Percentiles rank a stretch among this genome's conserved stretches.
phyloP scores from a whole-genome alignment of 2,888 invertebrate species.

The Dasypogon diadema region DNA sequence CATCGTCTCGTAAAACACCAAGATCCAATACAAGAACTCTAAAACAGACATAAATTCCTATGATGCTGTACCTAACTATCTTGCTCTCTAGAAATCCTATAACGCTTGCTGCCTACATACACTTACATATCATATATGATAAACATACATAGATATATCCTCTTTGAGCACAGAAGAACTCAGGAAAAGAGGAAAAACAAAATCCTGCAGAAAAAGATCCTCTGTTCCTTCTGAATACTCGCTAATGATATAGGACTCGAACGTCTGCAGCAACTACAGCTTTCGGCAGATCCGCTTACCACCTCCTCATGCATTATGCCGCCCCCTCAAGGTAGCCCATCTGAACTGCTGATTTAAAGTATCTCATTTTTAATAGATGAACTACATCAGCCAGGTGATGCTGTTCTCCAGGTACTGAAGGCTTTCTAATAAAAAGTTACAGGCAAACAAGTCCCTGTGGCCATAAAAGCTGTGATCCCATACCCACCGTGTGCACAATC shows the following conservation, averaged over 20 bases:
- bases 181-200: background rate
- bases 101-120: background rate
- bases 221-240: background rate
- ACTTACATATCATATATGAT: background rate
- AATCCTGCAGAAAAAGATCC: background rate
- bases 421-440: background rate
- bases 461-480: background rate
- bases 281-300: slow-evolving; percentile 29
- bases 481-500: background rate
- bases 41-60: background rate
- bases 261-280: background rate
- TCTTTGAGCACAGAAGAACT: background rate
- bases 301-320: slow-evolving; percentile 19
- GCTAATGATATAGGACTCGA: background rate
- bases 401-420: background rate
- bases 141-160: background rate
- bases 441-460: background rate
- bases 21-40: background rate
- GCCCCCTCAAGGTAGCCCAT: background rate
- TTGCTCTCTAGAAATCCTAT: background rate
- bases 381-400: slow-evolving; percentile 20
- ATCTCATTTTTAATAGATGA: slow-evolving; percentile 44
- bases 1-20: background rate
- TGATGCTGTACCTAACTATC: background rate
- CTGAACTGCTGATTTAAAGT: background rate